These are phyloP conservation scores for Cepaea hortensis DNA, from an alignment of 2,888 invertebrate species.

Conservation along the genomic window DNA sequence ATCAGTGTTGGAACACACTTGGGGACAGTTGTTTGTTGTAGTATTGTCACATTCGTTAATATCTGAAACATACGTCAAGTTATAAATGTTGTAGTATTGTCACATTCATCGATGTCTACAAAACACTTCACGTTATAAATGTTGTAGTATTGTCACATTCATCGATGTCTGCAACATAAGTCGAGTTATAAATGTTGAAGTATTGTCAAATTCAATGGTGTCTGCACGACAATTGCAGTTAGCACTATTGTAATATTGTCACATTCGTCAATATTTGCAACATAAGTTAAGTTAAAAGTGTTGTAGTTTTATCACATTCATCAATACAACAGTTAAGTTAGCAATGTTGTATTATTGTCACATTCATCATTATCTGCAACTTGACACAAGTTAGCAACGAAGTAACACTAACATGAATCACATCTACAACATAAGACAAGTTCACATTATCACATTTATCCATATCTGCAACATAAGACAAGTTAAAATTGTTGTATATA, in stretches of 20 bases:
- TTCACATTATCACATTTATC: not conserved
- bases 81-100: no score
- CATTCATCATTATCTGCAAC: no score
- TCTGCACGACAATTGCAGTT: not conserved
- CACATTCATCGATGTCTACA: not conserved
- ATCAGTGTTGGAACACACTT: constrained; percentile 22
- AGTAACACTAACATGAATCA: not conserved
- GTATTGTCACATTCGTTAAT: constrained; percentile 20
- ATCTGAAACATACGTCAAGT: constrained; percentile 5
- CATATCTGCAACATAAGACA: no score
- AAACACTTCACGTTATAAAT: not conserved
- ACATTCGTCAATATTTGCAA: constrained; percentile 12
- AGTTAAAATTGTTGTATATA: no score
- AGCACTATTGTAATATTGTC: no score
- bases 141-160: constrained; percentile 13
- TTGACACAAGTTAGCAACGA: constrained; percentile 16
- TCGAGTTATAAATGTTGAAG: not conserved
- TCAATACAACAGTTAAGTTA: constrained; percentile 31
- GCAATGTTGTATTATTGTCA: not conserved
- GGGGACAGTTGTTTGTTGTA: constrained; percentile 23
- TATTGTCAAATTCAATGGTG: constrained; percentile 17
- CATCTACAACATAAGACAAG: constrained; percentile 13
- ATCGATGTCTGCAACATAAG: constrained; percentile 19
- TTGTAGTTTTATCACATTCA: constrained; percentile 4
- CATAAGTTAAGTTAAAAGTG: not conserved